Evolutionary conservation across 2,888 invertebrate genomes (phyloP).

Genomic region (Cephus sareptanus): DNA sequence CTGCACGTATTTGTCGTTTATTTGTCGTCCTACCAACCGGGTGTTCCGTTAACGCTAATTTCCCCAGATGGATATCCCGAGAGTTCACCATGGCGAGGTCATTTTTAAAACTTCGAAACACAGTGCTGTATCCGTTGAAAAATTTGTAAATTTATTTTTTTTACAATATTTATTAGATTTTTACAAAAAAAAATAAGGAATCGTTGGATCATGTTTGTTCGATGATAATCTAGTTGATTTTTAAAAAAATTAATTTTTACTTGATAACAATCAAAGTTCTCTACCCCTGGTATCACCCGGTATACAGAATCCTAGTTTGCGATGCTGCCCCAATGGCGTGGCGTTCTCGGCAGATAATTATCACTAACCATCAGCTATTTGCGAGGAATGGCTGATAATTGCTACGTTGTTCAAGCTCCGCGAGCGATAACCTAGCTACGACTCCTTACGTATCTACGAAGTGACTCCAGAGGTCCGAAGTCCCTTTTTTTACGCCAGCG

Average conservation of each 20-base stretch:
- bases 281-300: constrained; percentile 40
- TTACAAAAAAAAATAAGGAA: neutral
- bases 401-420: constrained; percentile 62
- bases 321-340: constrained; percentile 58
- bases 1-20: constrained; percentile 52
- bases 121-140: neutral
- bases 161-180: neutral
- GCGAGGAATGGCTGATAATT: constrained; percentile 67
- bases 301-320: constrained; percentile 52
- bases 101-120: neutral
- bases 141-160: neutral
- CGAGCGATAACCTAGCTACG: constrained; percentile 61
- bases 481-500: neutral
- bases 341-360: constrained; percentile 64
- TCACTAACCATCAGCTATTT: constrained; percentile 67
- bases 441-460: constrained; percentile 44
- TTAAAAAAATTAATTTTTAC: neutral
- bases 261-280: neutral
- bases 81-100: neutral
- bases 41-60: constrained; percentile 28
- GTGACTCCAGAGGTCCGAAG: constrained; percentile 37
- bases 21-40: constrained; percentile 51
- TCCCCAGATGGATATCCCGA: neutral
- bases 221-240: neutral
- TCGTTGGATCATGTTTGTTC: neutral